These are phyloP conservation scores for Drosophila azteca DNA, from an alignment of 1,140 invertebrate genomes.

Conservation along the genomic window DNA sequence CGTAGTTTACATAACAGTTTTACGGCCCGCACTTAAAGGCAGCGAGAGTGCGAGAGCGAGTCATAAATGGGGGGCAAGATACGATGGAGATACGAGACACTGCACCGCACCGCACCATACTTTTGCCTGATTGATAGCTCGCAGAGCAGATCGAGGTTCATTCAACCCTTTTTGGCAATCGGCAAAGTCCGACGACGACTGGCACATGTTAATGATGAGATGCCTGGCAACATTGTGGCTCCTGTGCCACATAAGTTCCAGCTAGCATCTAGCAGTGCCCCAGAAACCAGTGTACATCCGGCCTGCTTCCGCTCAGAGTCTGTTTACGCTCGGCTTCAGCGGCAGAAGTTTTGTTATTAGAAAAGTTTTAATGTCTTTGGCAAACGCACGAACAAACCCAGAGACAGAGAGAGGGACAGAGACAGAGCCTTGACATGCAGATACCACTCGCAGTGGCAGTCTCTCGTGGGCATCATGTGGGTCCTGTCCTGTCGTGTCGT, in stretches of 20 bases:
- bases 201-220: constrained; percentile 44
- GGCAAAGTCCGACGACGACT: constrained; percentile 7
- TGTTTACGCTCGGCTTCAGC: constrained; percentile 72
- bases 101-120: constrained; percentile 12
- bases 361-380: constrained; percentile 75
- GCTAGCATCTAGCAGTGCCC: constrained; percentile 7
- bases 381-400: constrained; percentile 58
- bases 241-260: constrained; percentile 26
- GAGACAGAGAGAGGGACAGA: not conserved
- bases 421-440: not conserved
- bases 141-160: constrained; percentile 8
- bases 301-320: constrained; percentile 53
- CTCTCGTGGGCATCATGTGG: no score
- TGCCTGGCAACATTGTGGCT: constrained; percentile 40
- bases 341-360: constrained; percentile 75
- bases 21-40: constrained; percentile 56
- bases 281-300: constrained; percentile 39
- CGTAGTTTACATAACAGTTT: constrained; percentile 60
- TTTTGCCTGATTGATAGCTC: constrained; percentile 46
- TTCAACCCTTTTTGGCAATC: constrained; percentile 46
- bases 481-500: no score
- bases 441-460: not conserved
- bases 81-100: constrained; percentile 34
- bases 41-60: constrained; percentile 1
- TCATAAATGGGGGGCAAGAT: constrained; percentile 44